Evolutionary conservation across 2,797 vertebrate species (phyloP), one percentile per base, ranked within the genome.

Genomic region (Liasis olivaceus): DNA sequence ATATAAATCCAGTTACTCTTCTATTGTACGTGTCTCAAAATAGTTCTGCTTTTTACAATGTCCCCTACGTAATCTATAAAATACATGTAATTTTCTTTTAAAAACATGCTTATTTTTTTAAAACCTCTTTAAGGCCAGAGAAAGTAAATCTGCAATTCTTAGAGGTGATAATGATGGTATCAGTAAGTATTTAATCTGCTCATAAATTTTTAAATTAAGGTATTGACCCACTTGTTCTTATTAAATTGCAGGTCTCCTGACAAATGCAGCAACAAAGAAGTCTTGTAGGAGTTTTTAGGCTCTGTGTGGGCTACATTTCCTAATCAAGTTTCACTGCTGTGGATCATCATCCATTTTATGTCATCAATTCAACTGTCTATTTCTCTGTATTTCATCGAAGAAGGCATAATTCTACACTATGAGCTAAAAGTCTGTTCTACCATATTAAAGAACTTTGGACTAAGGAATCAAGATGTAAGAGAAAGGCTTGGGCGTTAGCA

Each of bases 241-340:
- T 98, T 96, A 94, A 92, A 97, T 97, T 94, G 2, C 98, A 99
- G 99, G 99, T 99, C 97, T 99, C 99, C 97, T 99, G 99, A 99
- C 98, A 97, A 96, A 98, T 97, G 96, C 98, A 97, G 97, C 97
- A 97, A 97, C 93, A 91, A 95, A 96, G 97, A 96, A 97, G 96
- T 98, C 97, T 95, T 93, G 93, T 97, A 97, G 97, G 97, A 97
- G 97, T 94, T 94, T 96, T 96, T 96, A 96, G 97, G 98, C 97
- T 97, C 96, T 95, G 96, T 96, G 95, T 97, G 97, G 97, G 96
- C 97, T 96, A 97, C 96, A 93, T 97, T 94, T 96, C 97, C 97
- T 97, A 95, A 97, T 97, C 96, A 97, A 97, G 97, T 97, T 97
- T 97, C 97, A 97, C 98, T 96, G 97, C 98, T 97, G 96, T 96